These are phyloP conservation scores for Anguilla japonica DNA, from an alignment of 2,113 vertebrate genomes.

Conservation along the genomic window DNA sequence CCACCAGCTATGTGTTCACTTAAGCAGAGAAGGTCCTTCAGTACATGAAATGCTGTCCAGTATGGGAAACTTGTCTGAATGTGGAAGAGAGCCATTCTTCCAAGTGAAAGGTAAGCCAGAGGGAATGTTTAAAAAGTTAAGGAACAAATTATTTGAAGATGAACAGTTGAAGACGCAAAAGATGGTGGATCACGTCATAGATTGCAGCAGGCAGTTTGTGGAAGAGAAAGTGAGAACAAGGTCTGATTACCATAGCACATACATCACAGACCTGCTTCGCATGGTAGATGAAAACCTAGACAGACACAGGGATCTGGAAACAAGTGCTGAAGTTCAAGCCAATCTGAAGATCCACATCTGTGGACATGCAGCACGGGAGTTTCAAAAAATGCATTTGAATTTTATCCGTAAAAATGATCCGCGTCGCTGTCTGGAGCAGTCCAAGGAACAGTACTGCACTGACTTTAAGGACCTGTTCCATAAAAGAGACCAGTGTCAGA, in stretches of 20 bases:
- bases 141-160: background rate
- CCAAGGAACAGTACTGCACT: constrained; percentile 29
- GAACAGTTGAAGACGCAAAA: background rate
- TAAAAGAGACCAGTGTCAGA: constrained; percentile 41
- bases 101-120: background rate
- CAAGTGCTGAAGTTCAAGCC: constrained; percentile 21
- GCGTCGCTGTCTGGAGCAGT: constrained; percentile 20
- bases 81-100: constrained; percentile 20
- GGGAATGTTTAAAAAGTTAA: background rate
- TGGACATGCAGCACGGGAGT: constrained; percentile 24
- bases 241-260: constrained; percentile 28
- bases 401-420: constrained; percentile 41
- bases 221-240: background rate
- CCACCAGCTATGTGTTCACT: background rate
- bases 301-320: background rate
- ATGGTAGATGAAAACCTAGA: background rate
- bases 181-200: constrained; percentile 7
- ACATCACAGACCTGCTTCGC: too few species aligned
- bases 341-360: constrained; percentile 45
- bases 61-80: background rate
- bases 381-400: constrained; percentile 37
- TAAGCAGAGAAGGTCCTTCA: background rate
- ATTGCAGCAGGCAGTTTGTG: constrained; percentile 18
- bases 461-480: constrained; percentile 43
- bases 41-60: constrained; percentile 4